These are phyloP conservation scores for Tachyglossus aculeatus DNA, from an alignment of 2,797 vertebrate genomes.

Conservation along the genomic window DNA sequence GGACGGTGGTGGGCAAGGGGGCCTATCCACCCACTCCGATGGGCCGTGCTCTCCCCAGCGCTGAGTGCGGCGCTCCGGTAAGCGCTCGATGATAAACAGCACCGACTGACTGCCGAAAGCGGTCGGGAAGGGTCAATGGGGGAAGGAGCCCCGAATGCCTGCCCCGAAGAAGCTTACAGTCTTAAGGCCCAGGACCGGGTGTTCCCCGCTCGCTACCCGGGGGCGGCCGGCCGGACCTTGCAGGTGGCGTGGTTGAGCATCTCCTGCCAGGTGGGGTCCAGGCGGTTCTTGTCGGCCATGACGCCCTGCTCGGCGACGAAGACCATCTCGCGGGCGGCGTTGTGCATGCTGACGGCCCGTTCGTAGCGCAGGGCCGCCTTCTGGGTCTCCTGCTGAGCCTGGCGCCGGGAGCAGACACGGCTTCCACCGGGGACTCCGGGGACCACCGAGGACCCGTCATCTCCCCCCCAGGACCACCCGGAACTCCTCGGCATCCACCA, in stretches of 20 bases:
- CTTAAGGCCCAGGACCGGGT: too few species aligned
- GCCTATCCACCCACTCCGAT: too few species aligned
- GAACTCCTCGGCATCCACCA: too few species aligned
- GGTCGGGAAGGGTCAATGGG: too few species aligned
- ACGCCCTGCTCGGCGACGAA: conserved; percentile 92
- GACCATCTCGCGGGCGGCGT: conserved; percentile 91
- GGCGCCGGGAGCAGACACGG: background rate
- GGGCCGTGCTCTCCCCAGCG: too few species aligned
- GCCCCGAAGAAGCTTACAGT: too few species aligned
- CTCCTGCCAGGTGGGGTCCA: conserved; percentile 95
- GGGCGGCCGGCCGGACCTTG: conserved; percentile 72
- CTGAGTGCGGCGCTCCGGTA: too few species aligned
- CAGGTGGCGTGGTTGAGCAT: conserved; percentile 92
- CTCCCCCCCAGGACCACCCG: background rate
- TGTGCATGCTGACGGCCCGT: conserved; percentile 91
- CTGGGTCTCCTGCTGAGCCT: conserved; percentile 95
- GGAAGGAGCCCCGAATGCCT: too few species aligned
- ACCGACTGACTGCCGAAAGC: too few species aligned
- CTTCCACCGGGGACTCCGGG: background rate
- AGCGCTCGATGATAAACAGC: too few species aligned
- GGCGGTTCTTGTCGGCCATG: conserved; percentile 86
- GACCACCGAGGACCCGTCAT: background rate
- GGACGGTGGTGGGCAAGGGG: rapidly evolving
- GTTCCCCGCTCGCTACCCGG: background rate
- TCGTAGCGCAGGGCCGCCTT: conserved; percentile 88